Base-by-base conservation (phyloP, 2,797 vertebrate species). In the Falco concolor region DNA sequence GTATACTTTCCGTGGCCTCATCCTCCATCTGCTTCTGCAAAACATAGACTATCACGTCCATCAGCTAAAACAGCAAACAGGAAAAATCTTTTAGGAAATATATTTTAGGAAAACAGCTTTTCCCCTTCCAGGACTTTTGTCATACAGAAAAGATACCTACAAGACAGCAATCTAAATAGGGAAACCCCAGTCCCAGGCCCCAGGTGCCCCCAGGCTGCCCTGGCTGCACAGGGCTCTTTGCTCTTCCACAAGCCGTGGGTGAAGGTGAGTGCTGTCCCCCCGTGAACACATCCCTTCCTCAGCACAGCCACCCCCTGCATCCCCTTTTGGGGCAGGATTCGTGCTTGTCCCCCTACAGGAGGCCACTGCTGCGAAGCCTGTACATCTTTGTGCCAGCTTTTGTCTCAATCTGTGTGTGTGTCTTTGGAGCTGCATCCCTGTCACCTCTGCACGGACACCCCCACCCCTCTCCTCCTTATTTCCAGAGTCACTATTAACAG, bases 171-270 rank as follows among this genome's bases (percentile, higher is more conserved):
- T 9, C 17, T 30, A 76, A 73, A 52, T n/a, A 57, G 68, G 30
- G 87, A 79, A 92, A 84, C 13, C 10, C 8, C n/a, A 19, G 7
- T 40, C 23, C 30, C 18, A 64, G 16, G 8, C 24, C 11, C 25
- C 52, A 47, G 40, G 34, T 42, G 52, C 6, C 19, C 36, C 21
- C 32, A 77, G 74, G 27, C 61, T 72, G 25, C 22, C 22, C 68
- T 8, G 22, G 40, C 17, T 92, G 19, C 1, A 0, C 2, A 3
- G 27, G 42, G 30, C 30, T 72, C 52, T 89, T 38, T 59, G 87
- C 22, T 87, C 13, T 54, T 40, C 63, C 47, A 25, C 0, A 4
- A 92, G 36, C 24, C 0, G 0, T 1, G 1, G 70, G 34, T 2
- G 3, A 65, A 72, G 45, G 17, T 2, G 1, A 54, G 50, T 1